Evolutionary conservation across 30 jellyfish, hydroid and myxozoan species (phyloP).

Genomic region (Mastigias papua): DNA sequence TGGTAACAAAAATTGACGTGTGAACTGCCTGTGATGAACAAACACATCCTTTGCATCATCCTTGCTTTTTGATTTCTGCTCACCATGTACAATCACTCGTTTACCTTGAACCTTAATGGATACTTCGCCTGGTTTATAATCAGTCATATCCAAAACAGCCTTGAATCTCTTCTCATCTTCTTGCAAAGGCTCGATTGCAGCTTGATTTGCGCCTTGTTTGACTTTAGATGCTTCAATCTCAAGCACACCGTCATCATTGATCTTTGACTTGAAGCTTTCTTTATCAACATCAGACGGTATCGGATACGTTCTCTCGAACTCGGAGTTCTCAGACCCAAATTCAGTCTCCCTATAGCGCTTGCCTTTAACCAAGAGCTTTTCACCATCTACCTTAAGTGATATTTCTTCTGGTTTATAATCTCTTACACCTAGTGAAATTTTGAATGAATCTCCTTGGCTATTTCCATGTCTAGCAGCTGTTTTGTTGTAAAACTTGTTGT

Average conservation of each 20-base stretch:
- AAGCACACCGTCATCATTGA: slow-evolving; percentile 65
- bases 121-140: slow-evolving; percentile 77
- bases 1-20: slow-evolving; percentile 52
- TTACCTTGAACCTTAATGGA: slow-evolving; percentile 71
- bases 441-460: neutral
- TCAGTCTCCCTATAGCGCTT: slow-evolving; percentile 66
- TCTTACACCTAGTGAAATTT: slow-evolving; percentile 1
- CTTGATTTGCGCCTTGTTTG: too few species aligned
- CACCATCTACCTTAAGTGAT: too few species aligned
- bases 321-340: slow-evolving; percentile 71
- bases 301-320: too few species aligned
- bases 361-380: too few species aligned
- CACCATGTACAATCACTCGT: slow-evolving; percentile 48
- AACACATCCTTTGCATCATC: slow-evolving; percentile 45
- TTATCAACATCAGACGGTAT: too few species aligned
- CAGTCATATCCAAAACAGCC: slow-evolving; percentile 38
- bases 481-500: neutral
- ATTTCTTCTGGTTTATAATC: slow-evolving; percentile 17
- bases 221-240: slow-evolving; percentile 56
- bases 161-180: slow-evolving; percentile 54
- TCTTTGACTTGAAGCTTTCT: slow-evolving; percentile 68
- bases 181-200: neutral
- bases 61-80: slow-evolving; percentile 31
- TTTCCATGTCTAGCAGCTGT: neutral
- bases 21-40: slow-evolving; percentile 66